Base-by-base conservation (phyloP, 2,888 invertebrate species). In the Leucozona laternaria region DNA sequence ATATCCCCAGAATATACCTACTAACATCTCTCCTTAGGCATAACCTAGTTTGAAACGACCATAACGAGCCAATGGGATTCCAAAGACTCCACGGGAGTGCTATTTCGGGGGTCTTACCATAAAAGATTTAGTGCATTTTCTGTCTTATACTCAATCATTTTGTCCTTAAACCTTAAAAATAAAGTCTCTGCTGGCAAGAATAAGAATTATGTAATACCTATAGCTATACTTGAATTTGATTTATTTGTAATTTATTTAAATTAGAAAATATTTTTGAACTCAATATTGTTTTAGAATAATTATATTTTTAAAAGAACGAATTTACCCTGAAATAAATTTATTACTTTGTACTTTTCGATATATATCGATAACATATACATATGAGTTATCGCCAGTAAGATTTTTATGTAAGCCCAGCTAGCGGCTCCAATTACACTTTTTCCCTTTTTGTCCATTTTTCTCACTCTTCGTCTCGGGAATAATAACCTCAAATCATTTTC, bases 401-500 rank as follows among this genome's bases (percentile, higher is more conserved):
- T 60, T 60, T 40, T 60, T 22, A 60, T 60, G 50, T 55, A 22
- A 53, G 45, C 53, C 73, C 50, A 8, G 17, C 45, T 45, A 45
- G 5, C 22, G 50, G 73, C 70, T 81, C 73, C 71, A 70, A 75
- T 81, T 81, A 70, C 86, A 68, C 25, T 22, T 31, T 28, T n/a
- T 45, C 11, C 11, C 13, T 10, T 13, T 2, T 31, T 28, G 48
- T 48, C 25, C 37, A 6, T 28, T 20, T 31, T 53, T 25, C 25
- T 53, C 10, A 22, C 4, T 40, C 4, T n/a, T n/a, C 6, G 34
- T 15, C 31, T 20, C 13, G 20, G 34, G 34, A 66, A 70, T 71
- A 70, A 81, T 78, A 86, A 82, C 66, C 58, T 82, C 60, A 77
- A 82, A 86, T 86, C 70, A 82, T 86, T 86, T 82, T 82, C 75